Evolutionary conservation across 2,797 vertebrate species (phyloP).

Genomic region (Diplodus sargus): DNA sequence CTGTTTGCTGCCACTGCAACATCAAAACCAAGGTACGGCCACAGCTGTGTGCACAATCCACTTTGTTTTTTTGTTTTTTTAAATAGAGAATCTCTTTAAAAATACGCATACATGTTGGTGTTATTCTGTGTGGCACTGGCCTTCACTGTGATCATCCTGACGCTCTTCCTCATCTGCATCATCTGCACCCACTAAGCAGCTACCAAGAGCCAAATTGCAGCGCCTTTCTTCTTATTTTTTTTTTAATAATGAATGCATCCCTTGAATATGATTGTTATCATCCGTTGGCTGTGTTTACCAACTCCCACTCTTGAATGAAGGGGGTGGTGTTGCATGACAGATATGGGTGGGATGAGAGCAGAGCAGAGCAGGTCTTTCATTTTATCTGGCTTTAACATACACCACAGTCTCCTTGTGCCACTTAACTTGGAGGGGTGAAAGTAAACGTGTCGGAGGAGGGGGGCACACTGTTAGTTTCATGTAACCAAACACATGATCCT

Average conservation of each 20-base stretch:
- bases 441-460: slow-evolving; percentile 25
- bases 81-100: neutral
- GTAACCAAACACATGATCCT: slow-evolving; percentile 47
- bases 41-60: neutral
- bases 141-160: slow-evolving; percentile 12
- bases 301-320: slow-evolving; percentile 62
- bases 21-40: slow-evolving; percentile 92
- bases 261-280: slow-evolving; percentile 45
- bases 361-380: slow-evolving; percentile 39
- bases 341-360: slow-evolving; percentile 54
- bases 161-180: slow-evolving; percentile 15
- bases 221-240: neutral
- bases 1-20: slow-evolving; percentile 99
- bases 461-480: slow-evolving; percentile 18
- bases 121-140: slow-evolving; percentile 27
- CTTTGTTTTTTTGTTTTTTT: neutral
- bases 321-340: slow-evolving; percentile 56
- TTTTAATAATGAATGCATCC: slow-evolving; percentile 36
- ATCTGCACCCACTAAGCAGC: slow-evolving; percentile 21
- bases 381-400: slow-evolving; percentile 21
- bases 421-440: slow-evolving; percentile 23
- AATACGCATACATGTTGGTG: neutral
- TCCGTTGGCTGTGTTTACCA: slow-evolving; percentile 60
- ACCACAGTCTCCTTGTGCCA: neutral
- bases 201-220: slow-evolving; percentile 18